These are phyloP conservation scores for Ips nitidus DNA, from an alignment of 1,140 invertebrate species.

Conservation along the genomic window DNA sequence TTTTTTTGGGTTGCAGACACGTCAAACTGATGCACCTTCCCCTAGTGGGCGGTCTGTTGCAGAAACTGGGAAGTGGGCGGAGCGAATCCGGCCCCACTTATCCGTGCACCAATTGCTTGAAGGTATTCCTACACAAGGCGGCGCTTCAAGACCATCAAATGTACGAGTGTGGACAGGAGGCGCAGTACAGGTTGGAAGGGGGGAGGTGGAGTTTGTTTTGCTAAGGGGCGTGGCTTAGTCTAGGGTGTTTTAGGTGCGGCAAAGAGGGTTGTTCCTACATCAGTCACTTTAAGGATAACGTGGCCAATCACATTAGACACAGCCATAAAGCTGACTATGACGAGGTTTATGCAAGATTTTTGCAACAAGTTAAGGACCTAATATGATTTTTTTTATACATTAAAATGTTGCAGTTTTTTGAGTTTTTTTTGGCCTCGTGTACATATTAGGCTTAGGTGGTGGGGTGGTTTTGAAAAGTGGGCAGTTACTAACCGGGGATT, in stretches of 20 bases:
- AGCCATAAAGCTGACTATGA: conserved; percentile 21
- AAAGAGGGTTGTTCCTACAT: conserved; percentile 18
- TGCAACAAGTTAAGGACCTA: neutral
- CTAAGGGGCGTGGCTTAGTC: neutral
- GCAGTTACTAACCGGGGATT: too few relatives aligned
- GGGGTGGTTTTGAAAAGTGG: too few relatives aligned
- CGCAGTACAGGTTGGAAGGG: conserved; percentile 13
- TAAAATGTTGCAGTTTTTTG: neutral
- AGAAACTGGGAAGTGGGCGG: conserved; percentile 3
- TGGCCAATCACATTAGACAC: conserved; percentile 15
- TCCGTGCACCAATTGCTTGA: conserved; percentile 12
- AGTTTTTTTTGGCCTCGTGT: too few relatives aligned
- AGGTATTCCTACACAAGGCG: conserved; percentile 8
- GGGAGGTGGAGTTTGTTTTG: neutral
- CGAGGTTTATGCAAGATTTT: conserved; percentile 14
- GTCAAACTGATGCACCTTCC: conserved; percentile 17
- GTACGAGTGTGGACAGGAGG: conserved; percentile 18
- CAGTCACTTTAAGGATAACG: conserved; percentile 21
- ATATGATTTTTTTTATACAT: too few relatives aligned
- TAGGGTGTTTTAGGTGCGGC: conserved; percentile 11
- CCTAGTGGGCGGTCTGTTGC: conserved; percentile 2
- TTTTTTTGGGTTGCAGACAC: conserved; percentile 13
- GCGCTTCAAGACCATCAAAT: conserved; percentile 10
- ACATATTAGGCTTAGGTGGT: too few relatives aligned
- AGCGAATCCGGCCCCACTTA: neutral